Conservation (phyloP, 2,797 vertebrate species). For the Siniperca obscura region DNA sequence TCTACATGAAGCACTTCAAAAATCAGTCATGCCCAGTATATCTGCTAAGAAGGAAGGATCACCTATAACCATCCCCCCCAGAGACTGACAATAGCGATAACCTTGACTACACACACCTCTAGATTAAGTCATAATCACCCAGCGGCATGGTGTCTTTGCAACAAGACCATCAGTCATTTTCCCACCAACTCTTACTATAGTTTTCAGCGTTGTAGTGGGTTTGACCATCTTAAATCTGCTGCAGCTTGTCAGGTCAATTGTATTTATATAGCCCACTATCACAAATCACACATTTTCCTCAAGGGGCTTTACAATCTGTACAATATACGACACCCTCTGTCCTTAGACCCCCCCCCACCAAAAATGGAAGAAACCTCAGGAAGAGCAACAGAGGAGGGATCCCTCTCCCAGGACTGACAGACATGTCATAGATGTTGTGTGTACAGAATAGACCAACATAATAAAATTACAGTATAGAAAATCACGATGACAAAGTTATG, state of each 20-base stretch:
- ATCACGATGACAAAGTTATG: too few species aligned
- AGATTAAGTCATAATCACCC: constrained; percentile 40
- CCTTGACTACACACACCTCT: constrained; percentile 55
- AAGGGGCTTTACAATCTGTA: too few species aligned
- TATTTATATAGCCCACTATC: too few species aligned
- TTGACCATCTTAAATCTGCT: not conserved
- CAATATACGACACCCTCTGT: too few species aligned
- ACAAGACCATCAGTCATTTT: not conserved
- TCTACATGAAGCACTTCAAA: constrained; percentile 33
- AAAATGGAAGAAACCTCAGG: too few species aligned
- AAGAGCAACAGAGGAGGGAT: too few species aligned
- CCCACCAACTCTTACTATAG: constrained; percentile 4
- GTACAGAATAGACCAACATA: too few species aligned
- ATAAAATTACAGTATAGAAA: too few species aligned
- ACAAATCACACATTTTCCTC: too few species aligned
- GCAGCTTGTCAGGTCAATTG: not conserved
- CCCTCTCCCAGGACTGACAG: too few species aligned
- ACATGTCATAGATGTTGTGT: too few species aligned
- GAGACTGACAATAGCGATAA: constrained; percentile 49
- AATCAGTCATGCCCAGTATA: constrained; percentile 57
- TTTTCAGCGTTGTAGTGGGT: not conserved
- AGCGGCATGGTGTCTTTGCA: not conserved
- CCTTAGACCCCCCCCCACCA: too few species aligned
- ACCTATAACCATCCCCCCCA: not conserved
- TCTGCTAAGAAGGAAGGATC: constrained; percentile 37